Evolutionary conservation across 2,888 invertebrate species (phyloP), one percentile per base, ranked within the genome.

Genomic region (Fragum fragum): DNA sequence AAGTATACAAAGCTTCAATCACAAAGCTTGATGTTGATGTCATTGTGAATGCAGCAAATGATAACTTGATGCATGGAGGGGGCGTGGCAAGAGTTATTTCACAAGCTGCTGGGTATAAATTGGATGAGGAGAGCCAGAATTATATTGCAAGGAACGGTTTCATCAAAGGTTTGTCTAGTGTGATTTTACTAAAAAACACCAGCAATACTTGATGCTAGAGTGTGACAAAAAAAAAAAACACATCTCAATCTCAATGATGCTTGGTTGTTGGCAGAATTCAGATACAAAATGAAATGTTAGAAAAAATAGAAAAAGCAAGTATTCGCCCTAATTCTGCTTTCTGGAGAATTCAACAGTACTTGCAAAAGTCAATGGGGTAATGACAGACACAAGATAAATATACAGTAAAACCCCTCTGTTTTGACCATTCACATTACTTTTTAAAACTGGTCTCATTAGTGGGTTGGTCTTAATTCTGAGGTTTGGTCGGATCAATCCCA

Each of bases 41-140:
- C 1, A 86, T 86, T 16, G 86, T 86, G 9, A 86, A 86, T 74
- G 86, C 86, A 39, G 86, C 86, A n/a, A 86, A 86, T 76, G 82
- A 86, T 47, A 76, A 16, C 18, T 69, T 86, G 76, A 69, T 78
- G 76, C 86, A 86, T 69, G 86, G 83, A 29, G 84, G 86, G 14
- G 86, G 86, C 29, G 86, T 86, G 28, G 86, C 86, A 18, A 73
- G 68, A 63, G 84, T 79, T 0, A 73, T 80, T 32, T 68, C 84
- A 32, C 63, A 79, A 1, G 84, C 81, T 16, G 86, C 86, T 23
- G 86, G 86, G 0, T 74, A 55, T 28, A 23, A 80, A 14, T 42
- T 86, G 1, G 80, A 83, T 26, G 21, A 26, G 16, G 83, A 86
- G 59, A 83, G 86, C 39, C 52, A 39, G 23, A 52, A 76, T 0